phyloP scores from a whole-genome alignment of 2,113 vertebrate genomes.

The Eidolon helvum region DNA sequence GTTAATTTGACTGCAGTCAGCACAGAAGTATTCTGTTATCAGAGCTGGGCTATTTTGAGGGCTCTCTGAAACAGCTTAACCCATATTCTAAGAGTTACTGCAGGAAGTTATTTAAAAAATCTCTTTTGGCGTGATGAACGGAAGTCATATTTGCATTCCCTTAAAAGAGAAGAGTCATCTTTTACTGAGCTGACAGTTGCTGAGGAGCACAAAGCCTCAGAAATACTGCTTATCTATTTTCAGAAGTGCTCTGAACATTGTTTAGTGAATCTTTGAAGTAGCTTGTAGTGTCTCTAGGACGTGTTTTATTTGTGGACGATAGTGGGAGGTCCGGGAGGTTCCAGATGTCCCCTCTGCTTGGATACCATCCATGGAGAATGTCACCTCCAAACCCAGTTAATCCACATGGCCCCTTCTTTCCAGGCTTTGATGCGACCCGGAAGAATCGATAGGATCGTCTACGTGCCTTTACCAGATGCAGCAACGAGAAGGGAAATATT shows the following conservation, averaged over 20 bases:
- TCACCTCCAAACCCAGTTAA: neutral
- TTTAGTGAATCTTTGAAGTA: neutral
- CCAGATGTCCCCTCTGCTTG: neutral
- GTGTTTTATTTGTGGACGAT: neutral
- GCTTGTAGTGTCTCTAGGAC: neutral
- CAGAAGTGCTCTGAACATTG: neutral
- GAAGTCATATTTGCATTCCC: neutral
- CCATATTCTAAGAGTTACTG: neutral
- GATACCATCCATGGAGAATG: neutral
- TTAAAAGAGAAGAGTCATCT: neutral
- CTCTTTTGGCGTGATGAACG: neutral
- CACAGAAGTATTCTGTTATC: neutral
- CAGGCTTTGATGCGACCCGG: slow-evolving; percentile 98
- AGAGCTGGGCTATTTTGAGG: neutral
- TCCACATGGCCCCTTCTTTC: neutral
- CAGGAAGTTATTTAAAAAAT: neutral
- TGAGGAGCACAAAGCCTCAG: neutral
- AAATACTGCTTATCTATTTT: neutral
- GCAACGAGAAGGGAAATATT: slow-evolving; percentile 92
- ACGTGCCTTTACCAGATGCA: slow-evolving; percentile 93
- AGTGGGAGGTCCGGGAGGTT: neutral
- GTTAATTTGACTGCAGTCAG: neutral
- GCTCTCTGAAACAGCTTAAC: neutral
- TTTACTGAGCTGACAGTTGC: neutral
- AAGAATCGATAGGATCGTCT: slow-evolving; percentile 95